These are phyloP conservation scores for Tupiocoris notatus DNA, from an alignment of 2,888 invertebrate species.

Conservation along the genomic window DNA sequence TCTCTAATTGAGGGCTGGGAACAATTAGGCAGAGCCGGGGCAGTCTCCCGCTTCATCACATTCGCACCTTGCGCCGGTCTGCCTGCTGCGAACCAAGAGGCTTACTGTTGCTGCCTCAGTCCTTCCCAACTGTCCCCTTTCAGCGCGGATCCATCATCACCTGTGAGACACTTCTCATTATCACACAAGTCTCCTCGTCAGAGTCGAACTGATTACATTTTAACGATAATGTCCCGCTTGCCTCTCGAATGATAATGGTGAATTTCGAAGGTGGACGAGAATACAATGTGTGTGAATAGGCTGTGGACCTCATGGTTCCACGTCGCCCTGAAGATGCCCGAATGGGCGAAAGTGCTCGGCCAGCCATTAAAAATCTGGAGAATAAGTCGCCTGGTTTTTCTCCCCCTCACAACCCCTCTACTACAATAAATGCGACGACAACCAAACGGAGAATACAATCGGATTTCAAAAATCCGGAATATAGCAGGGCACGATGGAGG, in stretches of 20 bases:
- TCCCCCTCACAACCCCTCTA: no score
- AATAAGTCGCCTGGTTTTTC: no score
- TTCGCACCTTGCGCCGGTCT: not conserved
- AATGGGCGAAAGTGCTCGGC: no score
- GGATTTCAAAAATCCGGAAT: no score
- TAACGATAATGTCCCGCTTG: not conserved
- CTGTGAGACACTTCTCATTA: conserved; percentile 29
- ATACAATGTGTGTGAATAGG: no score
- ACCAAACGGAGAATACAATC: no score
- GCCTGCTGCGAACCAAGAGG: not conserved
- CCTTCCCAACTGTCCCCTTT: not conserved
- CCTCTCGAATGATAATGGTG: not conserved
- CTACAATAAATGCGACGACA: no score
- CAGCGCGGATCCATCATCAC: conserved; percentile 17
- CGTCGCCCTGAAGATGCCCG: no score
- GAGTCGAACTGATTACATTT: not conserved
- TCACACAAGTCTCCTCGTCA: conserved; percentile 22
- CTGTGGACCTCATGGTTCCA: no score
- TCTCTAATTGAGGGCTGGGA: conserved; percentile 27
- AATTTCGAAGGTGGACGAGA: no score
- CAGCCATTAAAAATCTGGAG: no score
- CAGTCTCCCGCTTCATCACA: not conserved
- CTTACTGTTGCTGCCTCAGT: not conserved
- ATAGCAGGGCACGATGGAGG: no score
- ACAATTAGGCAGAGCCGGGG: conserved; percentile 17